phyloP scores from a whole-genome alignment of 1,140 invertebrate species.

The Stegodyphus dumicola region DNA sequence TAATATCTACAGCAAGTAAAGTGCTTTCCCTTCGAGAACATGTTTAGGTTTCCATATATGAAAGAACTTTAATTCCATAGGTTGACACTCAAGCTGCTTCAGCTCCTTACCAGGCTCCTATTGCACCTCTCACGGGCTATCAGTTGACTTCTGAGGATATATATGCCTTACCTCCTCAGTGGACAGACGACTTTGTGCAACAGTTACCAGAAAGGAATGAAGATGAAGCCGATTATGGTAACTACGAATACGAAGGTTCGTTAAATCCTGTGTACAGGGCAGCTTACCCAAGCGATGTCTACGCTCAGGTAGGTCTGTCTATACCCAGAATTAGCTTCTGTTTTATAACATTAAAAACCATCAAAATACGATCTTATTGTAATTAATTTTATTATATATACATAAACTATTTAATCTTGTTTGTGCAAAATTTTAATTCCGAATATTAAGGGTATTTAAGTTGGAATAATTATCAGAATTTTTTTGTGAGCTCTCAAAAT shows the following conservation, averaged over 20 bases:
- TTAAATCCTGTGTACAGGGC: background rate
- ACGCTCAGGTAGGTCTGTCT: slow-evolving; percentile 11
- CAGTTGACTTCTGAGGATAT: background rate
- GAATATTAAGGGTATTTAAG: too few relatives aligned
- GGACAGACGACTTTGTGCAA: slow-evolving; percentile 9
- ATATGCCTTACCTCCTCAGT: slow-evolving; percentile 17
- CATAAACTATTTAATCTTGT: too few relatives aligned
- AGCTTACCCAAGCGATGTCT: background rate
- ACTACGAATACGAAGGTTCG: slow-evolving; percentile 17
- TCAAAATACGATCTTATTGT: too few relatives aligned
- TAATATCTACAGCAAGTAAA: too few relatives aligned
- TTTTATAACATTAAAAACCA: too few relatives aligned
- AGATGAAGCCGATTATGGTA: slow-evolving; percentile 11
- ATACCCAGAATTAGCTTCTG: too few relatives aligned
- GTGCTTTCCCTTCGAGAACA: too few relatives aligned
- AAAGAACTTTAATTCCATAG: background rate
- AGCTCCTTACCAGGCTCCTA: background rate
- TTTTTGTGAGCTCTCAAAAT: too few relatives aligned
- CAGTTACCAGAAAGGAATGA: background rate
- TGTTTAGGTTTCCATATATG: too few relatives aligned
- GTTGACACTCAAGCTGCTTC: slow-evolving; percentile 7
- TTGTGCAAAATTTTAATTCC: too few relatives aligned
- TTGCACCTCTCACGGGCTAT: background rate
- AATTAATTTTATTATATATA: too few relatives aligned
- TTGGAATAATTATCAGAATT: too few relatives aligned